phyloP scores from a whole-genome alignment of 1,140 invertebrate genomes.

The Zaprionus davidi region DNA sequence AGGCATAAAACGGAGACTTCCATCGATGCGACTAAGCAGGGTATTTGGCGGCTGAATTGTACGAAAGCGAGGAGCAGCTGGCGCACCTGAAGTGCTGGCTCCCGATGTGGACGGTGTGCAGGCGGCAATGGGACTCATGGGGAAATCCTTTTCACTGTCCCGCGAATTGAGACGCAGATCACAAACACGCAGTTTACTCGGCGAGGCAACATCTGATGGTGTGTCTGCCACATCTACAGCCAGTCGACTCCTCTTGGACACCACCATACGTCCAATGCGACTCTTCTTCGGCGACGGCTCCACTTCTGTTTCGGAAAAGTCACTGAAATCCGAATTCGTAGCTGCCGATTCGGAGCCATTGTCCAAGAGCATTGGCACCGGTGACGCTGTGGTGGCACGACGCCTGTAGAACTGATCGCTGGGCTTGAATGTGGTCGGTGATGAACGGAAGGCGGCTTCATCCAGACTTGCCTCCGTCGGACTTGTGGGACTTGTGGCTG shows the following conservation, averaged over 20 bases:
- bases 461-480: conserved; percentile 56
- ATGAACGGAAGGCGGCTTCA: conserved; percentile 74
- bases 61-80: conserved; percentile 57
- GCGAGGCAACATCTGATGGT: conserved; percentile 86
- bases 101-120: conserved; percentile 57
- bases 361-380: conserved; percentile 85
- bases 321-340: conserved; percentile 85
- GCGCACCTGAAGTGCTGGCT: not conserved
- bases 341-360: conserved; percentile 85
- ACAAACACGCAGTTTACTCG: conserved; percentile 87
- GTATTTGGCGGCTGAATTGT: conserved; percentile 76
- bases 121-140: conserved; percentile 63
- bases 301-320: conserved; percentile 87
- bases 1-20: conserved; percentile 64
- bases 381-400: conserved; percentile 84
- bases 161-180: conserved; percentile 86
- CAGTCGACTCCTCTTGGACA: conserved; percentile 66
- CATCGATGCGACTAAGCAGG: conserved; percentile 66
- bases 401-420: conserved; percentile 80
- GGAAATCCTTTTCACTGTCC: conserved; percentile 85
- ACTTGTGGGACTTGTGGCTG: conserved; percentile 51
- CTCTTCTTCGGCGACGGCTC: conserved; percentile 90
- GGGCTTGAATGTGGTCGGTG: conserved; percentile 76
- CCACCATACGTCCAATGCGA: conserved; percentile 85
- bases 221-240: conserved; percentile 67